Evolutionary conservation across 1,140 invertebrate species (phyloP).

Genomic region (Armadillidium nasatum): DNA sequence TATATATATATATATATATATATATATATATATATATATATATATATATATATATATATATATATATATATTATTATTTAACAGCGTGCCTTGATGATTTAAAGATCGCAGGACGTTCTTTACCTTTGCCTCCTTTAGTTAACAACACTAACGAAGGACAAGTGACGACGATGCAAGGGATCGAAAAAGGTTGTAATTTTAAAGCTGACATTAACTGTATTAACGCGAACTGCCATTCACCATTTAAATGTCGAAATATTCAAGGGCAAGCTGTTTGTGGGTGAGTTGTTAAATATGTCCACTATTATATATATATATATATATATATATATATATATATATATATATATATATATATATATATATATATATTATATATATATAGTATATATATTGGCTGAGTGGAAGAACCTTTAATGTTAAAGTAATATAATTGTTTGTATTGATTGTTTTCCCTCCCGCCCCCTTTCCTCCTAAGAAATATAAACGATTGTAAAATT

Average conservation of each 20-base stretch:
- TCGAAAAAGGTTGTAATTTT: background rate
- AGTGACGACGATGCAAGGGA: background rate
- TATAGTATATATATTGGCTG: too few species aligned
- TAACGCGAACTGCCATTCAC: background rate
- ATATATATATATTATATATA: too few species aligned
- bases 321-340: too few species aligned
- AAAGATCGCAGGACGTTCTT: background rate
- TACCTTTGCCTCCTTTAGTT: background rate
- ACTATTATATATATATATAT: too few species aligned
- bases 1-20: background rate
- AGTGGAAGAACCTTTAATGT: too few species aligned
- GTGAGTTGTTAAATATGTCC: background rate
- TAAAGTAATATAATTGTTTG: too few species aligned
- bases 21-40: background rate
- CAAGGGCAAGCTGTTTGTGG: conserved; percentile 4
- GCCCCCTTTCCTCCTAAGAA: too few species aligned
- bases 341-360: too few species aligned
- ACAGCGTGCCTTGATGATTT: background rate
- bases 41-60: conserved; percentile 5
- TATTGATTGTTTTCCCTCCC: too few species aligned
- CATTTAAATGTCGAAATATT: background rate
- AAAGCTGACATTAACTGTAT: background rate
- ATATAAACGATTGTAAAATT: too few species aligned
- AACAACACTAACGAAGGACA: background rate
- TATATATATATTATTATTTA: background rate